Evolutionary conservation across 2,113 vertebrate species (phyloP).

Genomic region (Cricetomys ansorgei): DNA sequence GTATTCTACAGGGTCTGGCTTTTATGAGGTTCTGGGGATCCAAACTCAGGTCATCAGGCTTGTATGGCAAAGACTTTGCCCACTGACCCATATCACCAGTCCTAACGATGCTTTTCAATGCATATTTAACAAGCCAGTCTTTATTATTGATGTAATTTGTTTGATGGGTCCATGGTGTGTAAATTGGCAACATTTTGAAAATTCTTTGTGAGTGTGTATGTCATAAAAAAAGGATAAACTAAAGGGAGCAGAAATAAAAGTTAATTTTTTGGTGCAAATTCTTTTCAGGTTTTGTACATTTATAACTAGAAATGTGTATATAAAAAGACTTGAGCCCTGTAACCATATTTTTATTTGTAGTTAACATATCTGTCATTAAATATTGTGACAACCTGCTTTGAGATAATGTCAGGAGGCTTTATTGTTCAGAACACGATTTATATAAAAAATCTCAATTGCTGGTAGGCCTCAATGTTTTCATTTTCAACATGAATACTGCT

Average conservation of each 20-base stretch:
- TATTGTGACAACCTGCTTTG: slow-evolving; percentile 14
- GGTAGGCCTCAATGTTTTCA: neutral
- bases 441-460: neutral
- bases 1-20: neutral
- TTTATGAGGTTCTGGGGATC: neutral
- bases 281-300: neutral
- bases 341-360: neutral
- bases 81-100: neutral
- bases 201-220: neutral
- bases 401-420: neutral
- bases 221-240: slow-evolving; percentile 7
- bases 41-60: neutral
- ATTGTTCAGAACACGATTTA: slow-evolving; percentile 24
- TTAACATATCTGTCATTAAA: neutral
- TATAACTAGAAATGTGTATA: neutral
- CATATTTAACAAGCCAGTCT: neutral
- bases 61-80: neutral
- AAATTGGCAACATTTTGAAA: neutral
- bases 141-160: slow-evolving; percentile 33
- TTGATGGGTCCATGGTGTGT: neutral
- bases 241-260: slow-evolving; percentile 16
- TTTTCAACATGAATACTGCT: slow-evolving; percentile 47
- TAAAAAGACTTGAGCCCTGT: neutral
- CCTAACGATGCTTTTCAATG: neutral
- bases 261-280: neutral